Percentiles rank a stretch among this genome's conserved stretches.
phyloP scores from a whole-genome alignment of 35 echinoderm and acorn worm species.

The Amphiura filiformis region DNA sequence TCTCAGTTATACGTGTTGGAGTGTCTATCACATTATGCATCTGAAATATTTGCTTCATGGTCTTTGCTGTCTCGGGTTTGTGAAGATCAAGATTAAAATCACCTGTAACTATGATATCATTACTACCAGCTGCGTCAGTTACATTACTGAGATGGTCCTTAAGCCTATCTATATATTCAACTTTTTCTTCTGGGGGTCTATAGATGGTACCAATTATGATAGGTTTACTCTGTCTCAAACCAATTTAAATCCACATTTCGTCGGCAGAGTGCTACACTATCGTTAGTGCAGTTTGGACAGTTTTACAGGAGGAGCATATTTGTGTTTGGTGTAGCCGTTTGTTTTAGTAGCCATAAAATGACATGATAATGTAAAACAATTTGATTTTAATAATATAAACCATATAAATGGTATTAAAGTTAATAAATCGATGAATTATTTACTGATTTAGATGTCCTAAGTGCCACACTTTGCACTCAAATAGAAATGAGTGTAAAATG shows the following conservation, averaged over 20 bases:
- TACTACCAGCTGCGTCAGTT: not conserved
- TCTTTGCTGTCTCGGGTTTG: not conserved
- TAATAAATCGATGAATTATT: too few species aligned
- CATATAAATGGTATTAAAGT: too few species aligned
- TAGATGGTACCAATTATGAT: slow-evolving; percentile 18
- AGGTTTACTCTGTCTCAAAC: not conserved
- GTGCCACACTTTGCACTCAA: too few species aligned
- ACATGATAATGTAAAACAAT: too few species aligned
- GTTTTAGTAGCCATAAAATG: too few species aligned
- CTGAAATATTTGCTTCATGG: slow-evolving; percentile 4
- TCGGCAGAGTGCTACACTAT: too few species aligned
- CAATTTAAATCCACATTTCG: not conserved
- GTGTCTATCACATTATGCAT: slow-evolving; percentile 3
- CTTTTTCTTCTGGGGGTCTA: not conserved
- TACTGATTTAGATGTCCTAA: too few species aligned
- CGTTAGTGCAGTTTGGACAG: too few species aligned
- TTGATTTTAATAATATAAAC: too few species aligned
- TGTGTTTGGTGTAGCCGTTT: too few species aligned
- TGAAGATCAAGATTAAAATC: not conserved
- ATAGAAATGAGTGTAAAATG: too few species aligned
- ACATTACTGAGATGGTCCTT: not conserved
- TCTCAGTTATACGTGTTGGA: slow-evolving; percentile 15
- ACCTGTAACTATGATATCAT: slow-evolving; percentile 13
- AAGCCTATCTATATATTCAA: not conserved
- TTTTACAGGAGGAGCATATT: too few species aligned